Conservation (phyloP, 2,797 vertebrate species). For the Sebastes trivittatus region DNA sequence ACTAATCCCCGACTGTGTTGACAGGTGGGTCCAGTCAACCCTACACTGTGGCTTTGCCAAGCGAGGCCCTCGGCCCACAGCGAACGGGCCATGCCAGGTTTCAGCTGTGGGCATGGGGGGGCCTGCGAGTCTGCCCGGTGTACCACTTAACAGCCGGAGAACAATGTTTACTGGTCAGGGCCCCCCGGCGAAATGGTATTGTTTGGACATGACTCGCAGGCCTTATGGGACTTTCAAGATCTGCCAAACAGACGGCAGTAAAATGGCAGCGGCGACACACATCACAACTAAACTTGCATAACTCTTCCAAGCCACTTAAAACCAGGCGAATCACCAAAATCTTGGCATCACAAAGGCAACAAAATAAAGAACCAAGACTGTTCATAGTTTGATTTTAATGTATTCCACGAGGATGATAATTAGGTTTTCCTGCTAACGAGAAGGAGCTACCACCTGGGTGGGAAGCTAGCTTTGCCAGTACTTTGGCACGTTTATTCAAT, state of each 20-base stretch:
- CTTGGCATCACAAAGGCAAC: neutral
- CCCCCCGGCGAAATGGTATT: constrained; percentile 25
- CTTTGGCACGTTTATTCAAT: constrained; percentile 15
- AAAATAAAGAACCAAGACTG: neutral
- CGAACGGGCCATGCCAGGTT: constrained; percentile 27
- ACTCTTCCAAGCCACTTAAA: neutral
- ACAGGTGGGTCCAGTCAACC: constrained; percentile 73
- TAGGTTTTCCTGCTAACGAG: constrained; percentile 3
- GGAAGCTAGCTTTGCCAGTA: neutral
- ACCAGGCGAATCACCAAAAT: neutral
- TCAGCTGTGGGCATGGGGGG: constrained; percentile 21
- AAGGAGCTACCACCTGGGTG: constrained; percentile 1
- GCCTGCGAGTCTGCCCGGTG: neutral
- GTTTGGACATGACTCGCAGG: constrained; percentile 29
- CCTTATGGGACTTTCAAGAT: constrained; percentile 22
- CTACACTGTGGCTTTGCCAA: constrained; percentile 37
- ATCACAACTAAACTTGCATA: neutral
- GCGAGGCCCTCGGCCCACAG: constrained; percentile 17
- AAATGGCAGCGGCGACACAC: neutral
- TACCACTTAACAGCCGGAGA: constrained; percentile 29
- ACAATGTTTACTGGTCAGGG: constrained; percentile 32
- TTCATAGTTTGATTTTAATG: neutral
- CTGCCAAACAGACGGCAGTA: constrained; percentile 24
- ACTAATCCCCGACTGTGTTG: constrained; percentile 65
- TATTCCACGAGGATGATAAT: constrained; percentile 10